Evolutionary conservation across 2,797 vertebrate genomes (phyloP).

Genomic region (Helarctos malayanus): DNA sequence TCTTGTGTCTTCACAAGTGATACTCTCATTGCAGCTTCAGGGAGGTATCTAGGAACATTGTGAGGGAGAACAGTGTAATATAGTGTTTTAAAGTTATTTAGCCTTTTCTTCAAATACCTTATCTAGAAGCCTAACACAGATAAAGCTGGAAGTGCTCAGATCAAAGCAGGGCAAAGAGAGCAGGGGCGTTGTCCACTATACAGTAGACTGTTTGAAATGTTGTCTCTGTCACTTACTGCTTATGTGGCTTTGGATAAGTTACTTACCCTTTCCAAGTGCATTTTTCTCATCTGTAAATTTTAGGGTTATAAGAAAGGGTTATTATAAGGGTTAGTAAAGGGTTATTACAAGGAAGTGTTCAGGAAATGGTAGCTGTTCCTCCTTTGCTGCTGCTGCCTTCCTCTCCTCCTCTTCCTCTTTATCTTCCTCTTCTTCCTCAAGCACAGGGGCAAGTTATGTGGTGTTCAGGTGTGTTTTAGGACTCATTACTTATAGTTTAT

Average conservation of each 20-base stretch:
- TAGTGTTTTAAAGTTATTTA: background rate
- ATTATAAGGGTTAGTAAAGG: background rate
- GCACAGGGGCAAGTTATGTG: background rate
- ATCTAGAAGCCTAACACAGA: background rate
- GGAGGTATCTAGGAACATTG: background rate
- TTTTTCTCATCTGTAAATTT: background rate
- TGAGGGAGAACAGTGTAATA: background rate
- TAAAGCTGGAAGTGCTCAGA: background rate
- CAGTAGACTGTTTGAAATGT: background rate
- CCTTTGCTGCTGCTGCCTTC: background rate
- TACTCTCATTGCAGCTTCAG: background rate
- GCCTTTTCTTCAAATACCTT: background rate
- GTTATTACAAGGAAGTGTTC: background rate
- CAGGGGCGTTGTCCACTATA: background rate
- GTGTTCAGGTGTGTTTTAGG: constrained; percentile 23
- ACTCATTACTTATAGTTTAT: constrained; percentile 9
- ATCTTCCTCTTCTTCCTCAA: background rate
- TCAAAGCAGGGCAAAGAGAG: background rate
- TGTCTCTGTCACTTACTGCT: background rate
- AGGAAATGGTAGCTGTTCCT: background rate
- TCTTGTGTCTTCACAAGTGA: constrained; percentile 8
- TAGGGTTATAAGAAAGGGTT: background rate
- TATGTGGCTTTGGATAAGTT: background rate
- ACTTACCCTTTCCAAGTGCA: background rate
- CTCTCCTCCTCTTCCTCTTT: background rate